Base-by-base conservation (phyloP, 2,113 vertebrate genomes). In the Myotis brandtii region DNA sequence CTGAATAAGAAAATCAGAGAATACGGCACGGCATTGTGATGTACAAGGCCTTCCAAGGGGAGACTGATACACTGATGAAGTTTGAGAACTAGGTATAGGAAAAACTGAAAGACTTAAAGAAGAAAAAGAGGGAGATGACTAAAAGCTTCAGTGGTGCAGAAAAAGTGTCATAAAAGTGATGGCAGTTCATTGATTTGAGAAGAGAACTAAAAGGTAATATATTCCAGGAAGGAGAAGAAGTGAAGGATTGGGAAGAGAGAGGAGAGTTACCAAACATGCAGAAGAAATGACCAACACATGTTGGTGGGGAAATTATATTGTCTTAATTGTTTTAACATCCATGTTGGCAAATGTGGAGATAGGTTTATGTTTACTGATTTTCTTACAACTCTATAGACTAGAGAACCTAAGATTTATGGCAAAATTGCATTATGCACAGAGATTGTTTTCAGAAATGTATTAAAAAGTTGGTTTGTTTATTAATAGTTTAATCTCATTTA, bases 171-270 rank as follows among this genome's bases (percentile, higher is more conserved):
- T 37, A 70, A 70, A 81, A 77, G 5, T 52, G 59, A 85, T 32
- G 9, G 30, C 20, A 34, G 16, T 4, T 59, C 81, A 77, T 10
- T 17, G n/a, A n/a, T 37, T 2, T 81, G 46, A 89, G 54, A 69
- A 27, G 27, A 80, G 50, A 52, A 40, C 85, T 52, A 11, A 75
- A 76, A 43, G n/a, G n/a, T n/a, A n/a, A n/a, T n/a, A n/a, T n/a
- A n/a, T n/a, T n/a, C n/a, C n/a, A n/a, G 3, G 20, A 20, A 67
- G 21, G 12, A 64, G 25, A 40, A 50, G 7, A 52, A 21, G 21
- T 4, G 21, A 0, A 5, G 50, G 6, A 1, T 30, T 1, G 0
- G 9, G 30, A 3, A 12, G 23, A 62, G 16, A 9, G 9, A 72
- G 11, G 17, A 54, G 20, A 67, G 12, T 46, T 12, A 73, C n/a